A percentile compares a stretch with the other conserved stretches of the same genome.
These are phyloP conservation scores for Hypotaenidia okinawae DNA, from an alignment of 2,797 vertebrate species.

Conservation along the genomic window DNA sequence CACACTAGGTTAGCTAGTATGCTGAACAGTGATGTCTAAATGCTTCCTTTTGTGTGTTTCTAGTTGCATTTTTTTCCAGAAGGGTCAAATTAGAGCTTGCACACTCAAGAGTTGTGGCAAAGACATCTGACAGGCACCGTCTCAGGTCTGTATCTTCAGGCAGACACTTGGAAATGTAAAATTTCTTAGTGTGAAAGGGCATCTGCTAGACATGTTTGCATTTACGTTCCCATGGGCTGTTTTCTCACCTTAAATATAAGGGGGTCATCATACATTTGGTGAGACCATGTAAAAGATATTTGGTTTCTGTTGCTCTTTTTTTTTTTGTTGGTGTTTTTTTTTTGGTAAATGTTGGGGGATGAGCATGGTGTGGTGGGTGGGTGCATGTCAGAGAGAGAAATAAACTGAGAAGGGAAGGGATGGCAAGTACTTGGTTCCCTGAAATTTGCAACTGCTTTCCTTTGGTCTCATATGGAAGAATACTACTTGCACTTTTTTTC, in stretches of 20 bases:
- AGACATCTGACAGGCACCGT: not conserved
- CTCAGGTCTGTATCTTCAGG: slow-evolving; percentile 10
- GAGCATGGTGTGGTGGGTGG: too few relatives aligned
- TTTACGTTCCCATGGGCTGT: not conserved
- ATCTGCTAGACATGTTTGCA: slow-evolving; percentile 16
- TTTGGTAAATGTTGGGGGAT: not conserved
- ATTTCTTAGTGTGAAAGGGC: not conserved
- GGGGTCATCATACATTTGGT: not conserved
- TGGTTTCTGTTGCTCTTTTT: too few relatives aligned
- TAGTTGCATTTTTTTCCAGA: slow-evolving; percentile 44
- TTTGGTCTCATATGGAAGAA: not conserved
- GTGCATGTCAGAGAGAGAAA: not conserved
- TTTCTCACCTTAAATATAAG: slow-evolving; percentile 7
- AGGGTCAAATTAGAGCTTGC: slow-evolving; percentile 45
- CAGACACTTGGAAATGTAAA: slow-evolving; percentile 22
- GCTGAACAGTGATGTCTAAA: slow-evolving; percentile 48
- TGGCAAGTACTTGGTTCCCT: not conserved
- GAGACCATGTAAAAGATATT: not conserved
- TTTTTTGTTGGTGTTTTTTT: too few relatives aligned
- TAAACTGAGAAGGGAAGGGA: not conserved
- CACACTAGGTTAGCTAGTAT: slow-evolving; percentile 48
- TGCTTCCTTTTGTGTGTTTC: slow-evolving; percentile 59
- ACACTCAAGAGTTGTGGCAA: not conserved
- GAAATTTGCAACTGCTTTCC: not conserved
- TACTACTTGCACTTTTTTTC: not conserved